Evolutionary conservation across 2,797 vertebrate genomes (phyloP), one percentile per base, ranked within the genome.

Genomic region (Tinamus major): DNA sequence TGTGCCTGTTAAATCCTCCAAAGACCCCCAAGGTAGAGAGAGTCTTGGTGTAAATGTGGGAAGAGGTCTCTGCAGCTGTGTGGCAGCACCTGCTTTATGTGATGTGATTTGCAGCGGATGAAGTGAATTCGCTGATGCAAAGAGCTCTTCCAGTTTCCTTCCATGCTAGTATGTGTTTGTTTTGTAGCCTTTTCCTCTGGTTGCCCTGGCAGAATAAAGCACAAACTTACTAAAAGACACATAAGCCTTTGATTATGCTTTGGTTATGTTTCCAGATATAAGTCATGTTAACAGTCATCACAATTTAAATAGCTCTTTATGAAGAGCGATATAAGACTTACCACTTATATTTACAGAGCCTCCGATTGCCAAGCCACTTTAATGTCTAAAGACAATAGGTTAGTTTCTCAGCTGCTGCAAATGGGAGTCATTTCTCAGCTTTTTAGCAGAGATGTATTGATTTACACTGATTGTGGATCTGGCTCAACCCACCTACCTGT

Each of bases 401-500:
- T 85, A 55, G 26, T 76, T 92, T 87, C 44, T 31, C 55, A 84
- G 72, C 20, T 91, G 55, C 69, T 91, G 35, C 63, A 89, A 95
- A 93, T 53, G 70, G 44, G 56, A 69, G 48, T 56, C 0, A 13
- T 85, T 95, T 91, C 69, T 79, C 77, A 68, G 41, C 55, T 37
- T 62, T 92, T 95, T 91, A 72, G 65, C 37, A 62, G 49, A 90
- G 61, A 80, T 59, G 27, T 77, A 85, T 89, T 70, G 74, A 94
- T 96, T 93, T 91, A 86, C 63, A 70, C 86, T 93, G 79, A 78
- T 70, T 90, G 61, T 85, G 48, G 21, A 91, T 79, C 85, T 92
- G 74, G 75, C 72, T 83, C 64, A 95, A 89, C 53, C 58, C 65
- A 92, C 93, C 81, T 92, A 94, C 96, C 87, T 95, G 85, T 64